Base-by-base conservation (phyloP, 92 coral and sea anemone species). In the Pocillopora meandrina region DNA sequence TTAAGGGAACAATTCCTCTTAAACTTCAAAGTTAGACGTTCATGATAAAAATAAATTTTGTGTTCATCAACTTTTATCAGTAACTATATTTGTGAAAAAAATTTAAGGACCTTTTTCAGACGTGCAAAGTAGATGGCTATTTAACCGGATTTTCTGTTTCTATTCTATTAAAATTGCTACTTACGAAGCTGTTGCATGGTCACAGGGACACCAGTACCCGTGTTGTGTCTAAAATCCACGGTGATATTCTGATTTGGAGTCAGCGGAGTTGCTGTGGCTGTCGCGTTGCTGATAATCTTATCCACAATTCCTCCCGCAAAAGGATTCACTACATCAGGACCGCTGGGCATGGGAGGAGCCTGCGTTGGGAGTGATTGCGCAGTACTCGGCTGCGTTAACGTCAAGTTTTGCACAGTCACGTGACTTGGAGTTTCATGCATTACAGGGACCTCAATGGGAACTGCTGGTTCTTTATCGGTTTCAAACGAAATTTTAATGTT, bases 251-350 rank as follows among this genome's bases (percentile, higher is more conserved):
- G 80, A 65, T 84, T 59, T 56, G 89, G 91, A 6, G 85, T 5
- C 56, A 12, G 74, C 21, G 74, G 59, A 10, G 75, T 55, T 15
- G 86, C 74, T 4, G 79, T 76, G 35, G 34, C 49, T 23, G 90
- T 75, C 13, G 93, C 86, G 74, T 78, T 83, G 18, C 64, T 62
- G 8, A 83, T 73, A 62, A 83, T 83, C 33, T 73, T 31, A 19
- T 83, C 86, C 57, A 83, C 80, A 6, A 83, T 34, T 6, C 86
- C 86, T 73, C 86, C 86, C 80, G 73, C 86, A 66, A 83, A 83
- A 0, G 86, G 86, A 83, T 83, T 83, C 19, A 83, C 86, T 13
- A 83, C 86, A 10, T 80, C 86, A 42, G 80, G 74, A 18, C 86
- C 86, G 1, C 33, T 83, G 17, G 86, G 86, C 86, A 83, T 83